Evolutionary conservation across 2,888 invertebrate genomes (phyloP).

Genomic region (Dryococelus australis): DNA sequence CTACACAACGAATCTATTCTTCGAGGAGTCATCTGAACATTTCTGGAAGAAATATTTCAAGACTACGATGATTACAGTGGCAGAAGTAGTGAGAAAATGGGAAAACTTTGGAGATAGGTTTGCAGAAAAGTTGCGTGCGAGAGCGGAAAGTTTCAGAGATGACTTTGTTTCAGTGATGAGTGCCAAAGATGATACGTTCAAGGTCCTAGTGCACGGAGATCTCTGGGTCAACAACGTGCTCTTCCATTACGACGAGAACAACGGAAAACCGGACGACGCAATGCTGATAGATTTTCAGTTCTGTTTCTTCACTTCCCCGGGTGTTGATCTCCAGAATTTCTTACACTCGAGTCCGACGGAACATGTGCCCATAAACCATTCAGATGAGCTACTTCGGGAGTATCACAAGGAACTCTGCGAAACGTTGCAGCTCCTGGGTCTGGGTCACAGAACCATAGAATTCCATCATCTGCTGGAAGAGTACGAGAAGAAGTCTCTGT

Average conservation of each 20-base stretch:
- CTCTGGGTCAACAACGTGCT: conserved; percentile 46
- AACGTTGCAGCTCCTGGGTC: conserved; percentile 6
- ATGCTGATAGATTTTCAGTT: conserved; percentile 45
- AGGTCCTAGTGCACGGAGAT: conserved; percentile 45
- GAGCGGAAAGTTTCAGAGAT: conserved; percentile 23
- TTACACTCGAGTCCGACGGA: conserved; percentile 37
- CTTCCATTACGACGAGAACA: conserved; percentile 33
- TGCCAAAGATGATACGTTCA: conserved; percentile 27
- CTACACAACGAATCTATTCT: conserved; percentile 32
- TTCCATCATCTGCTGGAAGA: conserved; percentile 48
- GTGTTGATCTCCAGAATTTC: conserved; percentile 43
- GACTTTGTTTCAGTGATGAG: conserved; percentile 16
- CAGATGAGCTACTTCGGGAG: conserved; percentile 36
- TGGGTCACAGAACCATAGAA: conserved; percentile 33
- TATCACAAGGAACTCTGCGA: conserved; percentile 39
- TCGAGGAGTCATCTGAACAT: neutral
- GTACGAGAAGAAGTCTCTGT: conserved; percentile 46
- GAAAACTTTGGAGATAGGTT: conserved; percentile 31
- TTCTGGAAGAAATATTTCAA: neutral
- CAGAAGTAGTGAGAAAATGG: conserved; percentile 34
- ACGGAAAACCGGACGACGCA: conserved; percentile 34
- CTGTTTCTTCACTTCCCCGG: conserved; percentile 38
- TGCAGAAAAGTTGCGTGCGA: conserved; percentile 19
- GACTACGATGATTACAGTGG: conserved; percentile 22
- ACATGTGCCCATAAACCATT: conserved; percentile 18